Conservation (phyloP, 1,140 invertebrate genomes). For the Heliconius eleuchia region DNA sequence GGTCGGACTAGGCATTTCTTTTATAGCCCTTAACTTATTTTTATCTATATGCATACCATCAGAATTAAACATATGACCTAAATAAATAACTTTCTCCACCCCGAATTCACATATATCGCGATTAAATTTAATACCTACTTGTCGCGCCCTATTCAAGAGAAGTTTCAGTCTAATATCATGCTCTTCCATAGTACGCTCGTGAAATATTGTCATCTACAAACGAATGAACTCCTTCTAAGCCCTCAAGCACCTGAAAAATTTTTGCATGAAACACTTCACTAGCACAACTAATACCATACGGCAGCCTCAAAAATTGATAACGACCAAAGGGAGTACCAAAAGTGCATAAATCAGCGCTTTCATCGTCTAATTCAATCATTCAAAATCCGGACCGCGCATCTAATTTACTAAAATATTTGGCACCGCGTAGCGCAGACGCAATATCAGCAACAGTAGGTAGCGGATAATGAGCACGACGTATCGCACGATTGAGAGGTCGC, state of each 20-base stretch:
- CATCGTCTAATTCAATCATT: constrained; percentile 15
- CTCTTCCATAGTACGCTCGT: constrained; percentile 21
- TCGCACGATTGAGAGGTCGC: constrained; percentile 22
- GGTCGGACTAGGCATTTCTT: constrained; percentile 18
- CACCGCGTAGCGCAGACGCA: constrained; percentile 16
- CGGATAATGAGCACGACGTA: constrained; percentile 20
- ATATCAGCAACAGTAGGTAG: constrained; percentile 32
- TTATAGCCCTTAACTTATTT: constrained; percentile 29
- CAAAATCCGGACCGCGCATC: constrained; percentile 33
- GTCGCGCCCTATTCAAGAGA: constrained; percentile 20
- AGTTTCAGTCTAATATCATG: constrained; percentile 26
- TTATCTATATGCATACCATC: constrained; percentile 27
- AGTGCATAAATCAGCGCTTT: constrained; percentile 25
- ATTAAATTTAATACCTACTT: constrained; percentile 31
- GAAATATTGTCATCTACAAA: constrained; percentile 7
- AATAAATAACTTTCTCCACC: constrained; percentile 27
- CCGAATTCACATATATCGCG: constrained; percentile 34
- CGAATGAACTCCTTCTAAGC: too few relatives aligned
- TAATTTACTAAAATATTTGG: constrained; percentile 26
- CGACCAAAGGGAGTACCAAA: constrained; percentile 23
- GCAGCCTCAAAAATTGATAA: constrained; percentile 36
- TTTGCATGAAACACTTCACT: constrained; percentile 42
- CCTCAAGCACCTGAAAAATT: neutral
- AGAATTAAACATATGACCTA: constrained; percentile 31
- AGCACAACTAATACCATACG: constrained; percentile 40